Conservation (phyloP, 2,113 vertebrate species). For the Cygnus buccinator region DNA sequence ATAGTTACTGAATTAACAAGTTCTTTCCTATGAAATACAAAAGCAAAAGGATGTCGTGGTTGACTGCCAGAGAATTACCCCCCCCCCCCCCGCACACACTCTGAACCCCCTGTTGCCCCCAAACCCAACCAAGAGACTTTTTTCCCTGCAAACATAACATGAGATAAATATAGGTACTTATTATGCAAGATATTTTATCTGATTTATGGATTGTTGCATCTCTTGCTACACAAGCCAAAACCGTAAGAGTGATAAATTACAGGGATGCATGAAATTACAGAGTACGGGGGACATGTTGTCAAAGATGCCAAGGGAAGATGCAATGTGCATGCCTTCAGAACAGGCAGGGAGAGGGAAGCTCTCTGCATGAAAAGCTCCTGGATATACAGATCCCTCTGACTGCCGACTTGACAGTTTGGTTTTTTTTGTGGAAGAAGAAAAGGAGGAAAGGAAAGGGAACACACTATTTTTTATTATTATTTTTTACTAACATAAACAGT, state of each 20-base stretch:
- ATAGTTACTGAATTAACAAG: neutral
- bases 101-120: fast-evolving
- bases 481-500: too few species aligned
- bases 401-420: neutral
- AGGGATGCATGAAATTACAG: neutral
- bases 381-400: neutral
- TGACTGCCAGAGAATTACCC: neutral
- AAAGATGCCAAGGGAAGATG: neutral
- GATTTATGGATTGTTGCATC: neutral
- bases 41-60: neutral
- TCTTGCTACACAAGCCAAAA: neutral
- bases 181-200: neutral
- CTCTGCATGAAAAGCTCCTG: neutral
- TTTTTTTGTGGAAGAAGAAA: neutral
- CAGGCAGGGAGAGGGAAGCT: neutral
- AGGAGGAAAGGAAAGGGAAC: neutral
- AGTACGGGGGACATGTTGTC: neutral
- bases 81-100: too few species aligned
- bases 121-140: neutral
- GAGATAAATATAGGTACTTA: neutral
- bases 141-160: neutral
- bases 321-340: neutral
- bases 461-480: too few species aligned
- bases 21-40: neutral
- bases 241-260: neutral